phyloP scores from a whole-genome alignment of 2,888 invertebrate species.

The Tuberolachnus salignus region DNA sequence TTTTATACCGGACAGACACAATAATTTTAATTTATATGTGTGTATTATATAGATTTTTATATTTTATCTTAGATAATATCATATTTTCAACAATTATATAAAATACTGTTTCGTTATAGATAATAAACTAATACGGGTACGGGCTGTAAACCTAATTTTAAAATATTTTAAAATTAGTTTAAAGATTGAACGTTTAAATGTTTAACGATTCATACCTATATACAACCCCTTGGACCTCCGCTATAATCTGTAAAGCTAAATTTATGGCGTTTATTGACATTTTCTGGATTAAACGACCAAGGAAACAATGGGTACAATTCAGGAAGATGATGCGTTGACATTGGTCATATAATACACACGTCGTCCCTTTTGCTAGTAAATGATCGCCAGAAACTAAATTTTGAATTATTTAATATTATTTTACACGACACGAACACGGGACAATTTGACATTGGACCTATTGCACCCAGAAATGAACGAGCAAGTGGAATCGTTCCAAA shows the following conservation, averaged over 20 bases:
- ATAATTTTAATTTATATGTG: no score
- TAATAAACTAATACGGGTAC: no score
- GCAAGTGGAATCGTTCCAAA: no score
- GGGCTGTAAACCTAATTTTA: no score
- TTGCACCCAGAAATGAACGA: no score
- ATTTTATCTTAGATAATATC: no score
- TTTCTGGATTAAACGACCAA: conserved; percentile 58
- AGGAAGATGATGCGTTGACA: conserved; percentile 58
- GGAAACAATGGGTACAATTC: conserved; percentile 58
- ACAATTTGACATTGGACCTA: no score
- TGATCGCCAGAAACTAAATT: conserved; percentile 45
- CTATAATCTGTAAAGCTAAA: conserved; percentile 59
- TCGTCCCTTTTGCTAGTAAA: conserved; percentile 58
- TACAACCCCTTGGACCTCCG: conserved; percentile 59
- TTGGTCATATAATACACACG: conserved; percentile 58
- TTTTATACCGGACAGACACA: no score
- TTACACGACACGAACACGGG: no score
- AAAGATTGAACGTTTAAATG: neutral
- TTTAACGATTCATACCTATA: conserved; percentile 57
- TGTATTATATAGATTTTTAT: no score
- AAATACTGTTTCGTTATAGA: no score
- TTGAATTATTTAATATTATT: neutral
- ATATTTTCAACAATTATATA: no score
- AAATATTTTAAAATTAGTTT: neutral
- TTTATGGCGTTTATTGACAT: conserved; percentile 58